Percentiles rank a stretch among this genome's conserved stretches.
phyloP scores from a whole-genome alignment of 1,140 invertebrate species.

The Lamellibrachia luymesi region DNA sequence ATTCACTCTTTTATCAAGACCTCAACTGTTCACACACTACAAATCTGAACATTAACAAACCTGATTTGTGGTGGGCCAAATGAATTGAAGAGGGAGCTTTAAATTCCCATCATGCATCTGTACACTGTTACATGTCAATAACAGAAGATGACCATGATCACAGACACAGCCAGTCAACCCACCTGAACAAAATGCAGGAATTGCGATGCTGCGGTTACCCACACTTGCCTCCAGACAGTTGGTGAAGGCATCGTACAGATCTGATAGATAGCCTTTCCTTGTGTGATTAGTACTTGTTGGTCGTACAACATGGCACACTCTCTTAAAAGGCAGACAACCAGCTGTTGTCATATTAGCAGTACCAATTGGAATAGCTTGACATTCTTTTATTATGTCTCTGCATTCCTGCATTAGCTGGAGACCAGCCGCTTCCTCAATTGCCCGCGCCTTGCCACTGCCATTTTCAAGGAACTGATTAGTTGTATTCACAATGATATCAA shows the following conservation, averaged over 20 bases:
- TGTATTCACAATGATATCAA: conserved; percentile 27
- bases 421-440: conserved; percentile 24
- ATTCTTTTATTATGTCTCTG: conserved; percentile 8
- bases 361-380: not conserved
- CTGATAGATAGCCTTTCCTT: not conserved
- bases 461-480: conserved; percentile 10
- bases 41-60: no score
- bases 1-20: no score
- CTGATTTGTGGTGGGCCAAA: no score
- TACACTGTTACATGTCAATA: no score
- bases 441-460: conserved; percentile 2
- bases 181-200: not conserved
- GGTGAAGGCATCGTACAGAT: not conserved
- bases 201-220: not conserved
- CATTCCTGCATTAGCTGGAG: not conserved
- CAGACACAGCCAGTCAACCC: not conserved
- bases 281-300: conserved; percentile 11
- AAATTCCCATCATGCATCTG: no score
- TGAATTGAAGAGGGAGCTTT: no score
- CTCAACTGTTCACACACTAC: no score
- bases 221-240: not conserved
- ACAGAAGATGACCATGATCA: no score
- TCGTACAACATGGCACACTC: conserved; percentile 41
- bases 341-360: not conserved
- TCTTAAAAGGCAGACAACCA: conserved; percentile 34